Evolutionary conservation across 2,113 vertebrate genomes (phyloP), one percentile per base, ranked within the genome.

Genomic region (Triplophysa rosa): DNA sequence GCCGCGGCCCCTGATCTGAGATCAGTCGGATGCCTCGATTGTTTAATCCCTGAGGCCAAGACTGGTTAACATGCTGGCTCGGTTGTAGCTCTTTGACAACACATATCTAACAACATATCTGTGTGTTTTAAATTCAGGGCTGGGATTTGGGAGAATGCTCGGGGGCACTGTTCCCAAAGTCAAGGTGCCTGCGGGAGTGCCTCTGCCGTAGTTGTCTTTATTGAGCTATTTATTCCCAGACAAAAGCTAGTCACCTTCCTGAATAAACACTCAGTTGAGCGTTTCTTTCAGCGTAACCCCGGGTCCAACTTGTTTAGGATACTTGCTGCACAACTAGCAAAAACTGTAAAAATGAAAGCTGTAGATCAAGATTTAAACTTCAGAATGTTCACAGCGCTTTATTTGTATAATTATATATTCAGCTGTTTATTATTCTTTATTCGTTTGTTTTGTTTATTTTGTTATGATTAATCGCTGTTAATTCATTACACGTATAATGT

Each of bases 141-240:
- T 77, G 42, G 74, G 45, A 65, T 37, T 77, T 77, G 47, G 62
- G 45, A 40, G 45, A 33, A 77, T 77, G 74, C 74, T 77, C 21
- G 26, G 26, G 29, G 74, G 74, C 45, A 77, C 62, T 33, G 62
- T 66, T 77, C 61, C 74, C 45, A 65, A 77, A 77, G 74, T 77
- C 74, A 77, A 77, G 74, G 24, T n/a, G 62, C 74, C 74, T 77
- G 45, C 21, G 62, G 74, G 74, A 77, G 42, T 77, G 66, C 62
- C 61, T 65, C 16, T 33, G 42, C 62, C 62, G 16, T 77, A 65
- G 24, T 65, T 11, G 52, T 66, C 42, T 77, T 52, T 66, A 65
- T 77, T 37, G 24, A 52, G 24, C 19, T 65, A 65, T 77, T 77
- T 77, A 75, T 47, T 63, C 40, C 19, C 16, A 47, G 23, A 75